A percentile compares a stretch with the other conserved stretches of the same genome.
Evolutionary conservation across 2,888 invertebrate species (phyloP).

Genomic region (Eugnorisma glareosa): DNA sequence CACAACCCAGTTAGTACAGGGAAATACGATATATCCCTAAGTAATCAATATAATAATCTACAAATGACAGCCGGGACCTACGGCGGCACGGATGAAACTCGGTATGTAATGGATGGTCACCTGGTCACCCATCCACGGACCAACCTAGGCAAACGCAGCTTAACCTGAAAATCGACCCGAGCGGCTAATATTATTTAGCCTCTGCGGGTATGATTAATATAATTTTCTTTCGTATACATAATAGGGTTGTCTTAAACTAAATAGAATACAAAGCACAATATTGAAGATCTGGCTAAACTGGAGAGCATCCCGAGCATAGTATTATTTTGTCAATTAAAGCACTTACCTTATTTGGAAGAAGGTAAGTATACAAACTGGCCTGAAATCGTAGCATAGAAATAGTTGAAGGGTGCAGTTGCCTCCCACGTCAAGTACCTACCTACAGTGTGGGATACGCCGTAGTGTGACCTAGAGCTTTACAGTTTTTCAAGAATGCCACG

Average conservation of each 20-base stretch:
- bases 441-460: no score
- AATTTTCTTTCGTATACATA: neutral
- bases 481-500: neutral
- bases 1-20: neutral
- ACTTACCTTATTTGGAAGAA: neutral
- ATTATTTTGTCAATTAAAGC: neutral
- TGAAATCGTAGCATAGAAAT: neutral
- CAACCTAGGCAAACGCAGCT: neutral
- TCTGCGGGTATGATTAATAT: neutral
- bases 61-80: neutral
- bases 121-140: neutral
- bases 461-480: neutral
- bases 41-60: no score
- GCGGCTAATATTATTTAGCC: neutral
- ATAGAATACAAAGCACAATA: neutral
- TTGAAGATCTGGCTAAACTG: neutral
- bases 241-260: neutral
- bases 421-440: neutral
- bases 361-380: neutral
- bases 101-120: no score
- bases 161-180: neutral
- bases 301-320: neutral
- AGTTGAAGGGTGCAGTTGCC: neutral
- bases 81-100: neutral
- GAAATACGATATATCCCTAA: neutral